Percentiles rank a stretch among this genome's conserved stretches.
These are phyloP conservation scores for Neomonachus schauinslandi DNA, from an alignment of 2,113 vertebrate genomes.

Conservation along the genomic window DNA sequence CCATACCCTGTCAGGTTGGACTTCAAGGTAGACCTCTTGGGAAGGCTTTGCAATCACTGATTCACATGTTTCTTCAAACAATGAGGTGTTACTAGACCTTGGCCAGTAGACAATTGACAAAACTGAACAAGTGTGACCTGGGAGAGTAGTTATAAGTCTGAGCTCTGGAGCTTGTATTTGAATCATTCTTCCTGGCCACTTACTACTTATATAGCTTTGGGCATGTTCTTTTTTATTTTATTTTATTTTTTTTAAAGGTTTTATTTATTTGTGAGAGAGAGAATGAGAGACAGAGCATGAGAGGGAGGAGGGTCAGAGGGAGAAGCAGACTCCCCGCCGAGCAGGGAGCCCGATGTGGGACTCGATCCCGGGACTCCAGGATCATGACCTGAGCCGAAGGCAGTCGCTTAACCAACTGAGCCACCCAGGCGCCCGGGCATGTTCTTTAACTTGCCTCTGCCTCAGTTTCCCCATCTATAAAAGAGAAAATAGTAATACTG, in stretches of 20 bases:
- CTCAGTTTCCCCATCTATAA: conserved; percentile 29
- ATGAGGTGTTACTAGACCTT: conserved; percentile 6
- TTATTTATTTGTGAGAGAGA: no score
- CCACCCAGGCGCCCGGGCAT: background rate
- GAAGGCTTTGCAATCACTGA: conserved; percentile 1
- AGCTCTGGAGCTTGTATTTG: background rate
- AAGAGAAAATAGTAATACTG: background rate
- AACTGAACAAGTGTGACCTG: background rate
- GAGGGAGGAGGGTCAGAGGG: no score
- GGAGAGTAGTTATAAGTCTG: background rate
- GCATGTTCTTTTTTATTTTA: background rate
- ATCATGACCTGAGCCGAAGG: no score
- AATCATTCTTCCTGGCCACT: background rate
- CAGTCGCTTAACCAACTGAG: no score
- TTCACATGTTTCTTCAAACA: background rate
- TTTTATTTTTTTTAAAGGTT: no score
- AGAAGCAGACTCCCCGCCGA: no score
- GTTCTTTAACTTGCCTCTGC: conserved; percentile 32
- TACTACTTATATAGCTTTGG: background rate
- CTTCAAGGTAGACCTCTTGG: background rate
- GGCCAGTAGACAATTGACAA: background rate
- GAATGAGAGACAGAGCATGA: no score
- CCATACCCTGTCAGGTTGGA: background rate
- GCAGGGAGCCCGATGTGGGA: no score
- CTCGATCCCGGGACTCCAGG: no score